phyloP scores from a whole-genome alignment of 2,888 invertebrate species.

The Polymixis lichenea region DNA sequence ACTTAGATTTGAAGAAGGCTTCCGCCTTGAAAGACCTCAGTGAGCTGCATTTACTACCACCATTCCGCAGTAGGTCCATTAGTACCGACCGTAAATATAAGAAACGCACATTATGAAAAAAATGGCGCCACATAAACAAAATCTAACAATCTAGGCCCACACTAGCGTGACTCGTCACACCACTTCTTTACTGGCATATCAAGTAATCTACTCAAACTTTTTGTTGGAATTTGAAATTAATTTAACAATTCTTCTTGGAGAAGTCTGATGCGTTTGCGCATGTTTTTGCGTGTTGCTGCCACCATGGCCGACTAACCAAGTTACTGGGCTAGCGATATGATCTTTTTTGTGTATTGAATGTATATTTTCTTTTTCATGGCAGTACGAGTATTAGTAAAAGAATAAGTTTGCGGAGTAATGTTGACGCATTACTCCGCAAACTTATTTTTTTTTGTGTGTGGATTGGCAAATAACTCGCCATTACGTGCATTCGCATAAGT shows the following conservation, averaged over 20 bases:
- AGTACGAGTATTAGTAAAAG: not conserved
- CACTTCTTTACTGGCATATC: slow-evolving; percentile 21
- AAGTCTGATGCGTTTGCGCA: slow-evolving; percentile 25
- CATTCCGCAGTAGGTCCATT: not conserved
- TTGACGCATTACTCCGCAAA: no score
- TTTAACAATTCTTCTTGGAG: slow-evolving; percentile 32
- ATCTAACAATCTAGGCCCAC: not conserved
- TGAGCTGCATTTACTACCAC: not conserved
- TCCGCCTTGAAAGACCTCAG: not conserved
- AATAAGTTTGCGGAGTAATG: not conserved
- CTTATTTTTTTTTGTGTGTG: no score
- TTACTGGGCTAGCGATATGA: not conserved
- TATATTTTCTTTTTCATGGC: not conserved
- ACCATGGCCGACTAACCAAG: not conserved
- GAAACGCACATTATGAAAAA: not conserved
- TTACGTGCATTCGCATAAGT: slow-evolving; percentile 29
- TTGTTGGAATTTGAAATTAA: slow-evolving; percentile 27
- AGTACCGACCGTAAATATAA: not conserved
- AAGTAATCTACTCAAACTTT: slow-evolving; percentile 20
- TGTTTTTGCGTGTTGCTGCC: slow-evolving; percentile 25
- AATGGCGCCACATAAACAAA: slow-evolving; percentile 3
- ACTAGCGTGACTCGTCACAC: slow-evolving; percentile 6
- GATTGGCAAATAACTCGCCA: slow-evolving; percentile 8
- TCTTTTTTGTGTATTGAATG: not conserved
- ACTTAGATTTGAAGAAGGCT: not conserved